Base-by-base conservation (phyloP, 2,888 invertebrate genomes). In the Catocala sponsa region DNA sequence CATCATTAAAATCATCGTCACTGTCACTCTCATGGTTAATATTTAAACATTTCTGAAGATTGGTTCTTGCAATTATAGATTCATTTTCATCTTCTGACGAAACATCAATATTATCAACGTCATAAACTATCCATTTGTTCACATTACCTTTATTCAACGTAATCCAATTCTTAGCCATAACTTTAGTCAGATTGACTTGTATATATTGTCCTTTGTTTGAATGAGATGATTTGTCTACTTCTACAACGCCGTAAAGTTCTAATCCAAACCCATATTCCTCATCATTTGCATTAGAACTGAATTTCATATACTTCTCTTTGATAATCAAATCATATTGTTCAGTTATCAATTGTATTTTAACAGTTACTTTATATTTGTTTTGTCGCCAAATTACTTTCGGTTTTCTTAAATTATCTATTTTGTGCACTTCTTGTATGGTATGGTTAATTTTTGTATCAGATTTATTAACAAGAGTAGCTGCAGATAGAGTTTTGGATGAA, bases 191-290 rank as follows among this genome's bases (percentile, higher is more conserved):
- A 43, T 79, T 88, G 0, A 93, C 83, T n/a, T 82, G 72, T 25
- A 95, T 86, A 44, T 92, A 93, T 6, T 88, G 87, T 0, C 94
- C 94, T 78, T 90, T 93, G 59, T 90, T 88, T 0, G 79, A 70
- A 67, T 95, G 93, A 0, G 55, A 68, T 0, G 81, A 85, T 48
- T 75, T 81, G 0, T 76, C 70, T 0, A 62, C 62, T 53, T 89
- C 75, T 1, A 94, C 76, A 1, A 89, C 84, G 0, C 93, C 94
- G 42, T 90, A 92, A 11, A 95, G 58, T 54, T 91, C 87, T 2
- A 94, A 72, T 32, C 90, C 79, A 50, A 95, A 93, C 0, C 79
- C 86, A 58, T 94, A 95, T 11, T 76, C 66, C 0, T 79, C 81
- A 46, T 88, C 86, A 43, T 90, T 82, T 0, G 81, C 77, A 5